Evolutionary conservation across 2,888 invertebrate genomes (phyloP), one percentile per base, ranked within the genome.

Genomic region (Mythimna lalbum): DNA sequence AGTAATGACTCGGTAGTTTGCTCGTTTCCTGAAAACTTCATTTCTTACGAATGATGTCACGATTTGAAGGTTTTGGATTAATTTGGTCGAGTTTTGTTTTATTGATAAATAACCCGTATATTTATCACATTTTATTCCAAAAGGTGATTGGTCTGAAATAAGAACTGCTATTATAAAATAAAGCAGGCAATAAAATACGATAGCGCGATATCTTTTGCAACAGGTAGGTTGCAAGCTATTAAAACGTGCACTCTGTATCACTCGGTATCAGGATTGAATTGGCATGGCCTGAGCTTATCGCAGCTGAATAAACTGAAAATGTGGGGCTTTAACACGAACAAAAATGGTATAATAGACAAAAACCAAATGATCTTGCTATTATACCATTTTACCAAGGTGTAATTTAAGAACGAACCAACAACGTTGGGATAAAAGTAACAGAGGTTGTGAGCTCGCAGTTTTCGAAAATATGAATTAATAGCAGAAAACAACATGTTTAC

Each of bases 191-290:
- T 63, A 52, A 78, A 78, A 55, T 33, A 17, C 19, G n/a, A 69
- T 53, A 53, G 14, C n/a, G 43, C 52, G 19, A 64, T 61, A 57
- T 59, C 19, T 76, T 63, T 39, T 10, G 73, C 76, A 76, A 72
- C 76, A 79, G 80, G 80, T 80, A 60, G 43, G 31, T 64, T 52
- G 33, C 4, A 55, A 69, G 75, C 68, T 68, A 63, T 63, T 50
- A 61, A 63, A 69, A 57, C 21, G 62, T 55, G 76, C 64, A 68
- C 62, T 71, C 50, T 52, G 23, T 55, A 75, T 74, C 64, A 78
- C 52, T 56, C n/a, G 52, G 27, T 74, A 69, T 65, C 72, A 39
- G 63, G 27, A 78, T 50, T 64, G 56, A 63, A 61, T 68, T 61
- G 49, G 73, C 73, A 64, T 62, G 69, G 43, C 19, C 62, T 27